phyloP scores from a whole-genome alignment of 2,888 invertebrate genomes.

The Drosophila lacicola region DNA sequence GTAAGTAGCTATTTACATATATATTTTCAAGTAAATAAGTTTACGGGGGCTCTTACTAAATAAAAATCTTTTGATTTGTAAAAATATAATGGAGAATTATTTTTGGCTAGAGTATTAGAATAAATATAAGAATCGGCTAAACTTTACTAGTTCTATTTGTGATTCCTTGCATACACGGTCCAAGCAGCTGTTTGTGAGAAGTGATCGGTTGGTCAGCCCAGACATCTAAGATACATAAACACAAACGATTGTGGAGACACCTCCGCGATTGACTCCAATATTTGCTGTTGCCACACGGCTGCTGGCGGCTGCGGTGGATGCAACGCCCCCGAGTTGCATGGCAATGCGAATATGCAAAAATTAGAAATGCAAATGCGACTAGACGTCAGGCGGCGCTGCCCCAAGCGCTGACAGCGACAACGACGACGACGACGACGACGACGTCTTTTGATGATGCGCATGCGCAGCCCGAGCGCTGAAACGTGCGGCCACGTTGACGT shows the following conservation, averaged over 20 bases:
- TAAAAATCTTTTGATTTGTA: too few relatives aligned
- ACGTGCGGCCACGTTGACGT: conserved; percentile 65
- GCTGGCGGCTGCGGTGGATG: conserved; percentile 18
- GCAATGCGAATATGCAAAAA: conserved; percentile 60
- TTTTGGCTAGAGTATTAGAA: too few relatives aligned
- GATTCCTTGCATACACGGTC: too few relatives aligned
- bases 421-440: conserved; percentile 16
- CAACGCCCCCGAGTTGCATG: conserved; percentile 55
- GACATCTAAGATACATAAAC: conserved; percentile 21
- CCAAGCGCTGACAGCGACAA: conserved; percentile 8
- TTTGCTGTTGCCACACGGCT: conserved; percentile 33
- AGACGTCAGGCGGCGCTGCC: conserved; percentile 34
- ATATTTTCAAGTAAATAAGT: too few relatives aligned
- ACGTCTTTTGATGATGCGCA: conserved; percentile 69
- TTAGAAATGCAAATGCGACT: conserved; percentile 78
- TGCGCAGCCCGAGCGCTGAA: conserved; percentile 60
- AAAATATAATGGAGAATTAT: too few relatives aligned
- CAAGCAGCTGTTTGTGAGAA: too few relatives aligned
- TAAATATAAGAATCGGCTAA: too few relatives aligned
- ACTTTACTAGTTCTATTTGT: too few relatives aligned
- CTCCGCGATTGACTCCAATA: conserved; percentile 25
- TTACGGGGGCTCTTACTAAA: too few relatives aligned
- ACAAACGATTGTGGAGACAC: conserved; percentile 31
- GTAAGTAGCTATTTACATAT: too few relatives aligned
- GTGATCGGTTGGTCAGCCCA: conserved; percentile 28